A percentile compares a stretch with the other conserved stretches of the same genome.
Conservation (phyloP, 1,140 invertebrate genomes). For the Helicoverpa zea region DNA sequence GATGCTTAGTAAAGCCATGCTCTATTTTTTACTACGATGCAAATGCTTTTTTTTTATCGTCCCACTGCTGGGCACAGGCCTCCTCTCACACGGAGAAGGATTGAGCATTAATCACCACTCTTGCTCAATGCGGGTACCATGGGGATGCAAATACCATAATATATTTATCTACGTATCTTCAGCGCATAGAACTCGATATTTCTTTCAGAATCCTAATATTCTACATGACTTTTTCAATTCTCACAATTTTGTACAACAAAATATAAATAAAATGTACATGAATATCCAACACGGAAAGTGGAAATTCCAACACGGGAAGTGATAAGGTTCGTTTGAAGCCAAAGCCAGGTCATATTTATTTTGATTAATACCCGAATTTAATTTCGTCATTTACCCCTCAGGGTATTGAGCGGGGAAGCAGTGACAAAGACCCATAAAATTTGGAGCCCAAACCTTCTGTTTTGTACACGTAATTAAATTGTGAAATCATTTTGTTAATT, state of each 20-base stretch:
- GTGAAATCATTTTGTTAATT: conserved; percentile 49
- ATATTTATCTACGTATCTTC: too few relatives aligned
- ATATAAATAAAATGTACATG: background rate
- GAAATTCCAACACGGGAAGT: background rate
- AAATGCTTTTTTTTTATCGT: too few relatives aligned
- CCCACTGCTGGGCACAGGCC: too few relatives aligned
- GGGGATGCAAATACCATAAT: too few relatives aligned
- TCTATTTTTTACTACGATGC: too few relatives aligned
- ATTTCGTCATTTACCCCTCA: conserved; percentile 30
- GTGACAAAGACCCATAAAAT: conserved; percentile 51
- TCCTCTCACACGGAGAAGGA: too few relatives aligned
- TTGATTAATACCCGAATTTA: conserved; percentile 30
- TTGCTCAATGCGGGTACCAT: too few relatives aligned
- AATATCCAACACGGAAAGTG: background rate
- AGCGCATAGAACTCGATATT: too few relatives aligned
- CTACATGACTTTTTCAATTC: background rate
- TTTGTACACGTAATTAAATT: conserved; percentile 47
- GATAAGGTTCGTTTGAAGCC: conserved; percentile 3
- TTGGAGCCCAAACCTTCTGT: background rate
- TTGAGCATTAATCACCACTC: too few relatives aligned
- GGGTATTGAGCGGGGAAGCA: conserved; percentile 30
- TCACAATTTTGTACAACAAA: background rate
- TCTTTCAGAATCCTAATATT: too few relatives aligned
- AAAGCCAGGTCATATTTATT: conserved; percentile 14
- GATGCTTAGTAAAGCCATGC: too few relatives aligned